Conservation (phyloP, 2,888 invertebrate species). For the Sympetrum striolatum region DNA sequence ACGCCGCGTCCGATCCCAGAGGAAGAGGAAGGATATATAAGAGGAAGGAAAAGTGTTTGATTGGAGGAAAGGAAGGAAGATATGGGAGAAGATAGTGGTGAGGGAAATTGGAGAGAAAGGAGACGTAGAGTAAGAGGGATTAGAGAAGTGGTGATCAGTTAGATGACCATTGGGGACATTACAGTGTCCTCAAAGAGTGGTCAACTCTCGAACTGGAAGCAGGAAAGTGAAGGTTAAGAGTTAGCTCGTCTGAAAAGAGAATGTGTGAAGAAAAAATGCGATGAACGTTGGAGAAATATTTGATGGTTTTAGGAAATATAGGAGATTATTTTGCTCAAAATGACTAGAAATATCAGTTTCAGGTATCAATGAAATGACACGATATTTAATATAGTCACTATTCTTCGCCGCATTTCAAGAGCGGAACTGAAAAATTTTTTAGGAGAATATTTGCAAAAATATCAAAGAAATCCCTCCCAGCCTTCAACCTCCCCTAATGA, state of each 20-base stretch:
- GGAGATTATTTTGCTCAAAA: no score
- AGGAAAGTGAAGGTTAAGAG: not conserved
- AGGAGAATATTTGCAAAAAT: no score
- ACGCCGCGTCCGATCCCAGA: slow-evolving; percentile 3
- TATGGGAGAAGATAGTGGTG: not conserved
- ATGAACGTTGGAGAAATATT: not conserved
- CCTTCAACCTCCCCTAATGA: no score
- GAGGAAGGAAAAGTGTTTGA: not conserved
- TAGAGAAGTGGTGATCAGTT: not conserved
- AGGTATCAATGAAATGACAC: no score
- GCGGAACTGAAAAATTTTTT: no score
- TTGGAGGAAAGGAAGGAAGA: not conserved
- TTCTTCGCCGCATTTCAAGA: no score
- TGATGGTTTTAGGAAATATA: no score
- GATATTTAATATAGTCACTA: no score
- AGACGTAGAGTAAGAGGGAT: not conserved
- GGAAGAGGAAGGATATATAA: not conserved
- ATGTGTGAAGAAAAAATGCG: not conserved
- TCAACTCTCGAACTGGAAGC: not conserved
- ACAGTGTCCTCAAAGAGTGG: not conserved
- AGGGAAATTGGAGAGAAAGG: not conserved
- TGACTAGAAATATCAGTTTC: no score
- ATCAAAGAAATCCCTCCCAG: no score
- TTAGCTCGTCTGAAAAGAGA: not conserved
- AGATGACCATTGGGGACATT: not conserved